Conservation (phyloP, 2,113 vertebrate species). For the Calyptommatus sinebrachiatus region DNA sequence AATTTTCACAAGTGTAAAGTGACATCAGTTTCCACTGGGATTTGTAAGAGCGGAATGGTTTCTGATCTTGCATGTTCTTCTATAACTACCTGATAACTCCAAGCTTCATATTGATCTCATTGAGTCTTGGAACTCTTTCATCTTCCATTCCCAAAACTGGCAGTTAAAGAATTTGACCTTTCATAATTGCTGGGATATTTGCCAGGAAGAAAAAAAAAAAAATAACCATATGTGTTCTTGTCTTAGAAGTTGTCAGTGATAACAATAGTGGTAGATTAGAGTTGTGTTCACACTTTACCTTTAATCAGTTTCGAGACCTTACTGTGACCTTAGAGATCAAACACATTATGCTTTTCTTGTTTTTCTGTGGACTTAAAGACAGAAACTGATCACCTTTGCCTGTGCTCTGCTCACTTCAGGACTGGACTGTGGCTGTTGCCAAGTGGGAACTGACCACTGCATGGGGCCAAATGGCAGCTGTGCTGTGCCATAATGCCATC, state of each 20-base stretch:
- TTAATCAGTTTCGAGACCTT: too few relatives aligned
- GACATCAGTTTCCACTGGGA: conserved; percentile 30
- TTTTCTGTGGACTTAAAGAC: too few relatives aligned
- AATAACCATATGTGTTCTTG: neutral
- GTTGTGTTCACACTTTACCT: too few relatives aligned
- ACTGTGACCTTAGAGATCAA: too few relatives aligned
- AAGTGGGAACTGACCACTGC: too few relatives aligned
- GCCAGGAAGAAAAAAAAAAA: neutral
- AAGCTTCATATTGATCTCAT: neutral
- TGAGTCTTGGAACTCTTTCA: neutral
- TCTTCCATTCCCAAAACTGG: conserved; percentile 34
- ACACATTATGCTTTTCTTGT: too few relatives aligned
- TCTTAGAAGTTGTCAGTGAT: neutral
- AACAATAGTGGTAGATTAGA: neutral
- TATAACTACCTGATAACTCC: neutral
- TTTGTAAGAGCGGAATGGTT: conserved; percentile 15
- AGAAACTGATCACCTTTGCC: too few relatives aligned
- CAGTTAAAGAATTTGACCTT: conserved; percentile 27
- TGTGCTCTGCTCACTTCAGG: too few relatives aligned
- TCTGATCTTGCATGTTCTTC: neutral
- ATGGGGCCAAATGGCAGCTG: too few relatives aligned
- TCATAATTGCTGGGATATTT: conserved; percentile 37
- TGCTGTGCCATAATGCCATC: too few relatives aligned
- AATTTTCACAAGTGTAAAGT: conserved; percentile 29
- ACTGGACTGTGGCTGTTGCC: too few relatives aligned